These are phyloP conservation scores for Acronicta psi DNA, from an alignment of 2,888 invertebrate genomes.

Conservation along the genomic window DNA sequence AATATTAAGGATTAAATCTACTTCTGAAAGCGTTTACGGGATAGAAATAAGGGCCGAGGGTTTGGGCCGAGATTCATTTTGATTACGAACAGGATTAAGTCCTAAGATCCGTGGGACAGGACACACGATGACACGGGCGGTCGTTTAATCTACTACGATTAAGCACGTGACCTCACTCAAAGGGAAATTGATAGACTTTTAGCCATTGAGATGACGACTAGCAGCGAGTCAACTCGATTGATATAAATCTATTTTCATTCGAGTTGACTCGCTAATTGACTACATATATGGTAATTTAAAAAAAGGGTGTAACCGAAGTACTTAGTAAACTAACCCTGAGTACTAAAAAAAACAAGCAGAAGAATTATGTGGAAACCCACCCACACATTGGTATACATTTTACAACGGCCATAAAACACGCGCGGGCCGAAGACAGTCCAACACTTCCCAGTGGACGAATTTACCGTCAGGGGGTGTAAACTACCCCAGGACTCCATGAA, in stretches of 20 bases:
- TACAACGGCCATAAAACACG: constrained; percentile 48
- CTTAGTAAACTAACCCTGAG: too few species aligned
- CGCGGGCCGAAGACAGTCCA: constrained; percentile 37
- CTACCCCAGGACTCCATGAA: constrained; percentile 43
- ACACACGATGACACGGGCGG: constrained; percentile 64
- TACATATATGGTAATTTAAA: too few species aligned
- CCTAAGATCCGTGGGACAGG: constrained; percentile 73
- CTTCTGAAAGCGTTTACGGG: constrained; percentile 39
- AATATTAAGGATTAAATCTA: constrained; percentile 46
- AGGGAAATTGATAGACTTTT: constrained; percentile 59
- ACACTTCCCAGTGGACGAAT: constrained; percentile 45
- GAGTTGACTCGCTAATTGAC: too few species aligned
- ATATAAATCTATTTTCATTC: too few species aligned
- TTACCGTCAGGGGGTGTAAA: constrained; percentile 49
- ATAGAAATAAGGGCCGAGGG: constrained; percentile 59
- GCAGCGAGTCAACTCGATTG: constrained; percentile 4
- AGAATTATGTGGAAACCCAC: too few species aligned
- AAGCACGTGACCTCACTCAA: constrained; percentile 63
- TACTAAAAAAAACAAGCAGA: too few species aligned
- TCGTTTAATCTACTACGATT: constrained; percentile 67
- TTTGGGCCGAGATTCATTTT: constrained; percentile 76
- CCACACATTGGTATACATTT: constrained; percentile 25
- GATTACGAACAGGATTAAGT: constrained; percentile 80
- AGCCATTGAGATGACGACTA: constrained; percentile 45
- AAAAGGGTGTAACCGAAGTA: too few species aligned